These are phyloP conservation scores for Drosophila incognita DNA, from an alignment of 2,888 invertebrate species.

Conservation along the genomic window DNA sequence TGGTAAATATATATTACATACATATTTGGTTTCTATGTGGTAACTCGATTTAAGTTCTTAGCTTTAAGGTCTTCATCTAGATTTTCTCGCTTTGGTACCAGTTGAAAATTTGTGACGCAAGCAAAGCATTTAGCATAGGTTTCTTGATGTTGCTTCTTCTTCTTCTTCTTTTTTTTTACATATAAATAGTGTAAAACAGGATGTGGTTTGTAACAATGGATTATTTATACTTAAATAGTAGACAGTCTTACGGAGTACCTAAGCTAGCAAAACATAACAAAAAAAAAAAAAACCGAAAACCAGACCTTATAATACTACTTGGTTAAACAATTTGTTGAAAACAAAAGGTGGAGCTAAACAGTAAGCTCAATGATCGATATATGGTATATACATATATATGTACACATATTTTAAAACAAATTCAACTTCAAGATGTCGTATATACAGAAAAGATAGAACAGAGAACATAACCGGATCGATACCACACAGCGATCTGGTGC, in stretches of 20 bases:
- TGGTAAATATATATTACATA: slow-evolving; percentile 8
- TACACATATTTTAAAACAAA: slow-evolving; percentile 10
- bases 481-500: slow-evolving; percentile 35
- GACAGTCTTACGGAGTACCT: slow-evolving; percentile 72
- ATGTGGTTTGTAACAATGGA: slow-evolving; percentile 16
- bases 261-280: slow-evolving; percentile 30
- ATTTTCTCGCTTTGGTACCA: slow-evolving; percentile 65
- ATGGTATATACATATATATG: neutral
- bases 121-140: slow-evolving; percentile 26
- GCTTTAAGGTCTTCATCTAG: slow-evolving; percentile 21
- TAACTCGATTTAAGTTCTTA: slow-evolving; percentile 30
- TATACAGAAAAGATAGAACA: slow-evolving; percentile 13
- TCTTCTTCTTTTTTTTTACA: neutral
- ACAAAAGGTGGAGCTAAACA: neutral
- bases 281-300: slow-evolving; percentile 2
- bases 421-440: slow-evolving; percentile 4
- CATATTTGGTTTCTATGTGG: slow-evolving; percentile 43
- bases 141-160: neutral
- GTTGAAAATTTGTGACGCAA: slow-evolving; percentile 59
- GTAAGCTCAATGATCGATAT: slow-evolving; percentile 5
- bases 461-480: neutral
- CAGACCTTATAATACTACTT: slow-evolving; percentile 24
- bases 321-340: slow-evolving; percentile 11
- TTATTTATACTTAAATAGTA: slow-evolving; percentile 57
- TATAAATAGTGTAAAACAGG: slow-evolving; percentile 45